Percentiles rank a stretch among this genome's conserved stretches.
phyloP scores from a whole-genome alignment of 2,797 vertebrate genomes.

The Dallia pectoralis region DNA sequence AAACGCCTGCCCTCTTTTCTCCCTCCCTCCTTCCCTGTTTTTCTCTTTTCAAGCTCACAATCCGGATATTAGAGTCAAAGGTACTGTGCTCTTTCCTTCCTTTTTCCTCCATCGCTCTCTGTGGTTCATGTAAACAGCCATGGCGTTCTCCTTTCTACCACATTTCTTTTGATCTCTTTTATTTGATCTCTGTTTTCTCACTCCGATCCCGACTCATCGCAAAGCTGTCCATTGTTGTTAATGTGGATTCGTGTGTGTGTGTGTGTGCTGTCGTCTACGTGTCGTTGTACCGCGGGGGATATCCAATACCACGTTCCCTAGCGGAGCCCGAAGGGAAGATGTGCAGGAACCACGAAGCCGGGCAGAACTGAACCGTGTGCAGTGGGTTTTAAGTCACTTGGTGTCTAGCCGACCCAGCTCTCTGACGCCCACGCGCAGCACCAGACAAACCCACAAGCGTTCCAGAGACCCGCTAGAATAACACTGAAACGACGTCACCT shows the following conservation, averaged over 20 bases:
- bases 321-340: neutral
- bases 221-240: neutral
- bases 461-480: neutral
- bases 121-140: constrained; percentile 18
- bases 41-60: constrained; percentile 74
- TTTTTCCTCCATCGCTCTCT: constrained; percentile 30
- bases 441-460: neutral
- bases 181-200: constrained; percentile 43
- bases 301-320: neutral
- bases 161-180: constrained; percentile 5
- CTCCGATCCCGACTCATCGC: constrained; percentile 38
- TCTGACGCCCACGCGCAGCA: neutral
- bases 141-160: constrained; percentile 13
- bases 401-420: neutral
- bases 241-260: neutral
- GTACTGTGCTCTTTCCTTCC: constrained; percentile 82
- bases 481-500: neutral
- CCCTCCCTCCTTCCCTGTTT: constrained; percentile 26
- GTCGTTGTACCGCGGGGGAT: neutral
- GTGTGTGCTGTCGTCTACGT: neutral
- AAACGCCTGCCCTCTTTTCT: constrained; percentile 67
- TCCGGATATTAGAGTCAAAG: constrained; percentile 99
- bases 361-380: neutral
- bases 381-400: neutral
- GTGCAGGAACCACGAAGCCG: neutral